Evolutionary conservation across 2,797 vertebrate species (phyloP), one percentile per base, ranked within the genome.

Genomic region (Sandelia bainsii): DNA sequence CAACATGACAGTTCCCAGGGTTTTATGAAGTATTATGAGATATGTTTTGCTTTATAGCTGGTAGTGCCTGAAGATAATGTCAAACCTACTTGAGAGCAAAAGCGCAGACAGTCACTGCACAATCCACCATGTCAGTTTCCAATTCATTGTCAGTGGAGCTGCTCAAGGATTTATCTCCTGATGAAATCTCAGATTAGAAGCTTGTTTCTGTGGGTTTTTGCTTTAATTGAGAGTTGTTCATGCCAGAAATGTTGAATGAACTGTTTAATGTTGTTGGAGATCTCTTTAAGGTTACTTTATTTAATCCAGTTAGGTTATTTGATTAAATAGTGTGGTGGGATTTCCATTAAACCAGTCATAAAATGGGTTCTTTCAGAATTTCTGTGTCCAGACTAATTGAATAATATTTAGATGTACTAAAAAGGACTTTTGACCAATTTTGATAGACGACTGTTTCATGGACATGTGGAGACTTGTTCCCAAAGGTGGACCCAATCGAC

Each of bases 91-190:
- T 46, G 53, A 75, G 76, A 79, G 78, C 59, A 54, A 60, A 76
- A 71, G 65, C 49, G 68, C 79, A 83, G 64, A 80, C 69, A 76
- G 69, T 66, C 51, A 20, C 58, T 32, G 37, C 57, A 78, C 79
- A 74, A 83, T 78, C 79, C 82, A 80, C 82, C 78, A 80, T 79
- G 75, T 86, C 79, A 85, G 76, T 62, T 76, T 83, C 54, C 74
- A 69, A 86, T 85, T 87, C 81, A 83, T 57, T 81, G 81, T 69
- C 84, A 83, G 80, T 51, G 73, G 73, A 89, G 85, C 83, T 88
- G 75, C 60, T 85, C 80, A 67, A 83, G 69, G 50, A 84, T 71
- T 87, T 77, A 83, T 86, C 87, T 86, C 62, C 60, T 75, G 78
- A 84, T 89, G 75, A 84, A 79, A 90, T 83, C 48, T 45, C 53